Percentiles rank a stretch among this genome's conserved stretches.
Evolutionary conservation across 2,113 vertebrate species (phyloP).

Genomic region (Clinocottus analis): DNA sequence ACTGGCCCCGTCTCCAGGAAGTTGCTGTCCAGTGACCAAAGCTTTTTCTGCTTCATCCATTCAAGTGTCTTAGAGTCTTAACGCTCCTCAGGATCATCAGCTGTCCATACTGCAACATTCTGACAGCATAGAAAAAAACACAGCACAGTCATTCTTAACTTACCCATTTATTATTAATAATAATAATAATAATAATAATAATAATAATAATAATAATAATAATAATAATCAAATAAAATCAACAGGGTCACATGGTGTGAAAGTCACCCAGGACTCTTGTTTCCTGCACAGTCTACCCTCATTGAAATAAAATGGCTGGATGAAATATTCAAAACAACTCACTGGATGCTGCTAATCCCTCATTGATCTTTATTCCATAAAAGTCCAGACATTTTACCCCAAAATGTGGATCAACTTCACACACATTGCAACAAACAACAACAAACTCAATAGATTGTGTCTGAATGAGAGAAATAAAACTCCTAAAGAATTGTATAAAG

Average conservation of each 20-base stretch:
- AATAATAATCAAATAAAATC: too few species aligned
- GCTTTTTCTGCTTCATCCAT: slow-evolving; percentile 55
- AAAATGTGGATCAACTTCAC: not conserved
- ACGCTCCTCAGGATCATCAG: slow-evolving; percentile 86
- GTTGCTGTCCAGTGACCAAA: slow-evolving; percentile 48
- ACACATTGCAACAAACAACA: not conserved
- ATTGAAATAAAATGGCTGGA: not conserved
- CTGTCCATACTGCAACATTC: slow-evolving; percentile 98
- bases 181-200: too few species aligned
- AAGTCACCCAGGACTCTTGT: not conserved
- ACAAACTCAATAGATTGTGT: not conserved
- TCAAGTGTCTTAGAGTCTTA: slow-evolving; percentile 66
- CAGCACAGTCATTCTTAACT: too few species aligned
- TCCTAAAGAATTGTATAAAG: not conserved
- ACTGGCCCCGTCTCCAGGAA: slow-evolving; percentile 44
- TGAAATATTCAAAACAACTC: not conserved
- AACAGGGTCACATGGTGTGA: not conserved
- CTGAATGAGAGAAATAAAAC: not conserved
- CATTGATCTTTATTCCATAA: not conserved
- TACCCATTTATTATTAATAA: not conserved
- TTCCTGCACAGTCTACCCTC: not conserved
- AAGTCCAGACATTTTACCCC: not conserved
- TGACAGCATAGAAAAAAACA: slow-evolving; percentile 65
- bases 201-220: too few species aligned
- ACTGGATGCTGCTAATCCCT: not conserved